Percentiles rank a stretch among this genome's conserved stretches.
phyloP scores from a whole-genome alignment of 35 echinoderm and acorn worm species.

The Lytechinus pictus region DNA sequence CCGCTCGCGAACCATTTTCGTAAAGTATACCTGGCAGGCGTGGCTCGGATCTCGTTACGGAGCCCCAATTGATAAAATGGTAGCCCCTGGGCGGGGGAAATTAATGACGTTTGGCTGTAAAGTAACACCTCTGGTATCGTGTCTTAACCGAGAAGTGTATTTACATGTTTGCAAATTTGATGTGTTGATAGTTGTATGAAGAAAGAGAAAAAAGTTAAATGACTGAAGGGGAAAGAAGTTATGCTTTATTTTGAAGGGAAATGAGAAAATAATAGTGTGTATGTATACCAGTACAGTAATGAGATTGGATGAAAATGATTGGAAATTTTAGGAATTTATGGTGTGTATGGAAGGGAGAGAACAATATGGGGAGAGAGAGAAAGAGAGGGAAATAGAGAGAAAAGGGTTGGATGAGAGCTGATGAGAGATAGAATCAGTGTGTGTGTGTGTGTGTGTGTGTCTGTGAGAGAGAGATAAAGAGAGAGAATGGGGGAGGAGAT shows the following conservation, averaged over 20 bases:
- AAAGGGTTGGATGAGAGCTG: not conserved
- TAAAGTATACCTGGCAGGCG: slow-evolving; percentile 1
- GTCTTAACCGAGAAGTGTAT: not conserved
- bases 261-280: not conserved
- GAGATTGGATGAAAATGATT: not conserved
- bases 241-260: not conserved
- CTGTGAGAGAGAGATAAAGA: not conserved
- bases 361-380: not conserved
- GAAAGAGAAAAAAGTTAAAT: not conserved
- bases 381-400: not conserved
- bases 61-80: slow-evolving; percentile 18
- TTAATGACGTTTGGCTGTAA: slow-evolving; percentile 11
- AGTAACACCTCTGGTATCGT: not conserved
- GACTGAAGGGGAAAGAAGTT: not conserved
- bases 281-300: not conserved
- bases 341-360: not conserved
- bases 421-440: too few relatives aligned
- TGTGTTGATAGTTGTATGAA: not conserved
- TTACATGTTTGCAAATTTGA: slow-evolving; percentile 20
- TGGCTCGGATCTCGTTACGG: not conserved
- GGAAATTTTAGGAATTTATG: not conserved
- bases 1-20: not conserved
- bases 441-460: too few relatives aligned
- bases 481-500: not conserved
- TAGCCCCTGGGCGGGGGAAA: not conserved